Conservation (phyloP, 2,797 vertebrate genomes). For the Gouania willdenowi region DNA sequence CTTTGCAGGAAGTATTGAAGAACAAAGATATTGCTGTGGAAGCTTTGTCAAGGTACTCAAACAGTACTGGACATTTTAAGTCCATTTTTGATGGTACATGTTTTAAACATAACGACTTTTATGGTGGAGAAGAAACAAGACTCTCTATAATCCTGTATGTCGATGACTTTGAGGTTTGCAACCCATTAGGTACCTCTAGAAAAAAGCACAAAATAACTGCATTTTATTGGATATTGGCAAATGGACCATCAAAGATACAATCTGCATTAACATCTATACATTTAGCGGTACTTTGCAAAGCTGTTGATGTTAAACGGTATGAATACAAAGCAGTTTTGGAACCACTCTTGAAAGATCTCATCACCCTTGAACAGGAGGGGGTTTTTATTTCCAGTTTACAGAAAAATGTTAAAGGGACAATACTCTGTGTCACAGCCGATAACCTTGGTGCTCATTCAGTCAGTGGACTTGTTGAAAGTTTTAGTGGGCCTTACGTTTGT, state of each 20-base stretch:
- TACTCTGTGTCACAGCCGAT: constrained; percentile 25
- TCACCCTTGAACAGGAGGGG: constrained; percentile 13
- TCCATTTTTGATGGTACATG: no score
- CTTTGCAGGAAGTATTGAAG: no score
- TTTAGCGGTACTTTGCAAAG: constrained; percentile 33
- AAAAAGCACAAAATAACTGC: constrained; percentile 45
- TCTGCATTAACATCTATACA: constrained; percentile 30
- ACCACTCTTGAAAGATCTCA: constrained; percentile 22
- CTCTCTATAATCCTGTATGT: constrained; percentile 32
- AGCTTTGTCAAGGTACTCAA: no score
- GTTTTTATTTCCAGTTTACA: constrained; percentile 23
- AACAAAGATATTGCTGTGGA: no score
- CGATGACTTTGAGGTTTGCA: constrained; percentile 18
- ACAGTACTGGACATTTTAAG: no score
- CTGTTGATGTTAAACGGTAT: constrained; percentile 22
- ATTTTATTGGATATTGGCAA: constrained; percentile 42
- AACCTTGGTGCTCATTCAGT: constrained; percentile 31
- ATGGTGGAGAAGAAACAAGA: no score
- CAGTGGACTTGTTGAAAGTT: constrained; percentile 29
- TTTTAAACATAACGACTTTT: no score
- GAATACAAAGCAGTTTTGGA: constrained; percentile 21
- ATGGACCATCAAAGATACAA: constrained; percentile 7
- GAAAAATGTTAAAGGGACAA: constrained; percentile 26
- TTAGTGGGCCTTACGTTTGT: constrained; percentile 11
- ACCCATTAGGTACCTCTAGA: constrained; percentile 24